Percentiles rank a stretch among this genome's conserved stretches.
phyloP scores from a whole-genome alignment of 2,797 vertebrate genomes.

The Coregonus ussuriensis region DNA sequence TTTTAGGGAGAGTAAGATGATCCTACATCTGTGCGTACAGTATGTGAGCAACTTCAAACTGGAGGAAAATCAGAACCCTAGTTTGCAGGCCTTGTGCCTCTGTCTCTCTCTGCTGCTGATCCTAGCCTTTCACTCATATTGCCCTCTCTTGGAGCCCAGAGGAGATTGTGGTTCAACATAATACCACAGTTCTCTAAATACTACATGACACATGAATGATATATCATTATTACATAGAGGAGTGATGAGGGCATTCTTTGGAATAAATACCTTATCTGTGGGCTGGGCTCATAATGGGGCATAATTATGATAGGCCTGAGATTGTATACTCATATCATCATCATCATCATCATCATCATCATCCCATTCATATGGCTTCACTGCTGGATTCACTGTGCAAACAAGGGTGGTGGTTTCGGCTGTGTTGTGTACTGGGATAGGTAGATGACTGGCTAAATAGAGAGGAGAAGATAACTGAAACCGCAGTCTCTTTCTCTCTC shows the following conservation, averaged over 20 bases:
- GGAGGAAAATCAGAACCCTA: neutral
- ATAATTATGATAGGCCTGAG: conserved; percentile 68
- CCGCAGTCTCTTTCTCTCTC: conserved; percentile 52
- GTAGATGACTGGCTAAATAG: conserved; percentile 51
- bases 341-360: conserved; percentile 15
- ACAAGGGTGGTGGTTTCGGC: conserved; percentile 43
- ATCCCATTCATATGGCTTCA: conserved; percentile 27
- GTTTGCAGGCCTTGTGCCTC: neutral
- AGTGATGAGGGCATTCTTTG: conserved; percentile 69
- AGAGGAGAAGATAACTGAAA: conserved; percentile 62
- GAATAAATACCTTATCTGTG: conserved; percentile 73
- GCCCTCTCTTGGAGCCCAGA: neutral
- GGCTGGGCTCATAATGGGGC: conserved; percentile 62
- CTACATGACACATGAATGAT: conserved; percentile 53
- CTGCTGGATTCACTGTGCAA: conserved; percentile 30
- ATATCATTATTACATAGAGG: conserved; percentile 68
- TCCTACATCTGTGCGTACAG: too few relatives aligned
- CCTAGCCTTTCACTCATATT: neutral
- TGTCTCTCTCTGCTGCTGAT: neutral
- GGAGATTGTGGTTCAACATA: neutral
- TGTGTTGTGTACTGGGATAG: conserved; percentile 40
- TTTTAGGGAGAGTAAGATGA: too few relatives aligned
- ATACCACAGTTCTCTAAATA: neutral
- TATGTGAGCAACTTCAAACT: neutral
- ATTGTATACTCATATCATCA: conserved; percentile 53